Evolutionary conservation across 2,113 vertebrate species (phyloP).

Genomic region (Pterocles burchelli): DNA sequence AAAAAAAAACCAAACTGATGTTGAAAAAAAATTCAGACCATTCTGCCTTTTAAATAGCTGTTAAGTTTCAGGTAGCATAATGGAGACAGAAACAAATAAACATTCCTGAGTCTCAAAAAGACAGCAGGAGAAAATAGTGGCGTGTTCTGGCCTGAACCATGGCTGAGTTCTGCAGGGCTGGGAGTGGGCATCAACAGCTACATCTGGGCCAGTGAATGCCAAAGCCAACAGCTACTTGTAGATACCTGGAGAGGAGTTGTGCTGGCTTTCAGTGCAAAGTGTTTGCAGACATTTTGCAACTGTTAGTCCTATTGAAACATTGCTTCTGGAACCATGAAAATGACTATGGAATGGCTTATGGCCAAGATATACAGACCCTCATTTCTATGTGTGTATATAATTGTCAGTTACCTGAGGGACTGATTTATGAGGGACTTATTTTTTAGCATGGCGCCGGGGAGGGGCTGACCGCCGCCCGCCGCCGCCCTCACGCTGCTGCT

Average conservation of each 20-base stretch:
- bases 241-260: neutral
- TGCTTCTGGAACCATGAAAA: neutral
- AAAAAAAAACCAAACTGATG: no score
- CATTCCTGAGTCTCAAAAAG: neutral
- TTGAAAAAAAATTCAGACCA: neutral
- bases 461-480: constrained; percentile 31
- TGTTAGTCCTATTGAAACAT: neutral
- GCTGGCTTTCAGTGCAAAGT: neutral
- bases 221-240: neutral
- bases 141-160: accelerated
- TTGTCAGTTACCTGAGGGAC: neutral
- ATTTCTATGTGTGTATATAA: neutral
- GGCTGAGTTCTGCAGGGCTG: neutral
- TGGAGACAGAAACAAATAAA: neutral
- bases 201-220: neutral
- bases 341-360: neutral
- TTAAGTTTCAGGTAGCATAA: neutral
- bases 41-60: neutral
- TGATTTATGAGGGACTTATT: neutral
- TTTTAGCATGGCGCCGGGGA: neutral
- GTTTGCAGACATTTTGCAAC: neutral
- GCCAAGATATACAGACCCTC: accelerated
- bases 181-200: accelerated
- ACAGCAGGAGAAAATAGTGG: neutral
- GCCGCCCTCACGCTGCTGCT: constrained; percentile 59